Percentiles rank a stretch among this genome's conserved stretches.
Evolutionary conservation across 2,797 vertebrate genomes (phyloP).

Genomic region (Nyctalus aviator): DNA sequence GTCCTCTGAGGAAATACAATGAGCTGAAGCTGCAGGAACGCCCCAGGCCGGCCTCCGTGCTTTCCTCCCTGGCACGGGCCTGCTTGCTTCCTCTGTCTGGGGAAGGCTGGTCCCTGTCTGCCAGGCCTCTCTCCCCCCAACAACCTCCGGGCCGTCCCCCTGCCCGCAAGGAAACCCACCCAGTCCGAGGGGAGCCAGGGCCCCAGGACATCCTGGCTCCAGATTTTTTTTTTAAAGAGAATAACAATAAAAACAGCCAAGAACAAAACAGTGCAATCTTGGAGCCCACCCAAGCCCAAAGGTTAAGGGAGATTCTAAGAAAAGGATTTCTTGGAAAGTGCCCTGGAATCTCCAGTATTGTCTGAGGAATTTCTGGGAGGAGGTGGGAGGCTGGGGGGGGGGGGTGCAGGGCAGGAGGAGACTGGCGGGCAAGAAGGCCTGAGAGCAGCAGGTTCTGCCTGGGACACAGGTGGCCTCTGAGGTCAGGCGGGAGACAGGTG

Average conservation of each 20-base stretch:
- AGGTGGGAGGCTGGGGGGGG: rapidly evolving
- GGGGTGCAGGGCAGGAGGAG: rapidly evolving
- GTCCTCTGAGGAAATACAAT: neutral
- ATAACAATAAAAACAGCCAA: slow-evolving; percentile 75
- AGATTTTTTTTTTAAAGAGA: slow-evolving; percentile 73
- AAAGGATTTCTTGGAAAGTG: slow-evolving; percentile 73
- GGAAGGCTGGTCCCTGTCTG: neutral
- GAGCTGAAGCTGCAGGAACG: neutral
- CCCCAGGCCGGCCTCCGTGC: neutral
- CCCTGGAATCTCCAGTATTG: slow-evolving; percentile 12
- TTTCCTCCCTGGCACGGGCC: neutral
- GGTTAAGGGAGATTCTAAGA: slow-evolving; percentile 76
- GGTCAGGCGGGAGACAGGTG: rapidly evolving
- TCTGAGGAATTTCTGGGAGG: slow-evolving; percentile 25
- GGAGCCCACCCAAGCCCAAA: slow-evolving; percentile 71
- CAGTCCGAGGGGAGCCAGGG: slow-evolving; percentile 77
- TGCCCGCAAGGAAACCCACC: slow-evolving; percentile 79
- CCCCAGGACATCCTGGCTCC: slow-evolving; percentile 82
- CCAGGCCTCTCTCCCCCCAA: slow-evolving; percentile 57
- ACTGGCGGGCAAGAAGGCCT: neutral
- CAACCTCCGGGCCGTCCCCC: slow-evolving; percentile 75
- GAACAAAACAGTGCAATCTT: slow-evolving; percentile 82
- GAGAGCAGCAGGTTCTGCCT: neutral
- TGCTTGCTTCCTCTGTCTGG: neutral
- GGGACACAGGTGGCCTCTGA: neutral